Conservation (phyloP, 2,888 invertebrate genomes). For the Sminthurides aquaticus region DNA sequence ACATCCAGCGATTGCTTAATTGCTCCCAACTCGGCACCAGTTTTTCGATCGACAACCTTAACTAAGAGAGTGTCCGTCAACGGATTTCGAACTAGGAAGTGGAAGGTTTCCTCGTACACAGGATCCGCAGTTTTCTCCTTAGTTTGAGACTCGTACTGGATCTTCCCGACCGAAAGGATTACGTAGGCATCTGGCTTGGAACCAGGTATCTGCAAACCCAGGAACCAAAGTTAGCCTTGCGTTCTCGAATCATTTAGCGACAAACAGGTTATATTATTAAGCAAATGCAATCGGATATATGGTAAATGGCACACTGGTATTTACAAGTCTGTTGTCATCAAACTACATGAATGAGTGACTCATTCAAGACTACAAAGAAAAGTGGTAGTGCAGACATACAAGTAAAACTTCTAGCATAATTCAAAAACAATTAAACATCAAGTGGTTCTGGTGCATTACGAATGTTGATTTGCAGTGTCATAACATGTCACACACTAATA, state of each 20-base stretch:
- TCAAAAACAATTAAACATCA: no score
- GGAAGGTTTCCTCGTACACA: constrained; percentile 90
- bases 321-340: no score
- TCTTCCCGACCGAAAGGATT: constrained; percentile 41
- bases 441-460: no score
- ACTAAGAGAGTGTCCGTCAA: constrained; percentile 78
- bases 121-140: constrained; percentile 59
- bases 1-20: constrained; percentile 40
- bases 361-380: no score
- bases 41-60: constrained; percentile 54
- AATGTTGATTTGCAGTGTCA: no score
- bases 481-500: no score
- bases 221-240: neutral
- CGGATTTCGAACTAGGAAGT: constrained; percentile 85
- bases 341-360: no score
- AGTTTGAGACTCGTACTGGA: constrained; percentile 32
- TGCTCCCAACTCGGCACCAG: constrained; percentile 36
- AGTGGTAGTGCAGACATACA: no score
- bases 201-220: constrained; percentile 14
- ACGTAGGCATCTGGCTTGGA: constrained; percentile 42
- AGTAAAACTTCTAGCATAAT: no score
- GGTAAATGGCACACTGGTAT: no score
- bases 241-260: neutral
- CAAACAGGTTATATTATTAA: no score
- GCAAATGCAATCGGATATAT: no score